Evolutionary conservation across 2,888 invertebrate genomes (phyloP), one percentile per base, ranked within the genome.

Genomic region (Camptogramma bilineatum): DNA sequence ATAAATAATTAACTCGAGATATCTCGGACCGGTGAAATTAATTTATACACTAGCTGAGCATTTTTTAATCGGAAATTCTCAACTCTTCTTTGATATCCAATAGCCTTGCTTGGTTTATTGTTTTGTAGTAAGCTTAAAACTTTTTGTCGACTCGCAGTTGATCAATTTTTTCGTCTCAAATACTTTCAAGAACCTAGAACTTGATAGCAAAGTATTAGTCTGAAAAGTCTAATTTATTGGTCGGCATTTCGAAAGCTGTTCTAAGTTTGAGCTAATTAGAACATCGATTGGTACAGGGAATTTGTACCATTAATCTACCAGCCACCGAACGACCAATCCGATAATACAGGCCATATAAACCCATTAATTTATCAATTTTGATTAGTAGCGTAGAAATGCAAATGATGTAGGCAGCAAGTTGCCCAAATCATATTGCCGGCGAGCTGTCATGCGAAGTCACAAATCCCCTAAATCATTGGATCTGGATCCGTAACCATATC

Each of bases 301-400:
- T 59, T 34, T 31, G 55, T 56, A 34, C 42, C 28, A 62, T 62
- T 62, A 62, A 62, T 56, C 62, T 47, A 51, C 21, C 34, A 19
- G 47, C 28, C 44, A 55, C 51, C 46, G 44, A 47, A 21, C 55
- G 34, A 17, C 55, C 58, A 51, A 59, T 57, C 50, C 34, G 31
- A 46, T 64, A 50, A 50, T 52, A 64, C 54, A 51, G 17, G 21
- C 53, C 50, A 31, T 48, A 60, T 60, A 63, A 52, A 42, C 42
- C 51, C 53, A 51, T 63, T 61, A 55, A 72, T 72, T 74, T 70
- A 75, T 74, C 77, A 75, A 75, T 75, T 77, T 72, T 75, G 73
- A 74, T 78, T 78, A 79, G 70, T 66, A 57, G 66, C 69, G 68
- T 70, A 73, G 70, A 70, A 71, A 79, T 73, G 75, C 72, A 78